Evolutionary conservation across 92 coral and sea anemone genomes (phyloP).

Genomic region (Pocillopora grandis): DNA sequence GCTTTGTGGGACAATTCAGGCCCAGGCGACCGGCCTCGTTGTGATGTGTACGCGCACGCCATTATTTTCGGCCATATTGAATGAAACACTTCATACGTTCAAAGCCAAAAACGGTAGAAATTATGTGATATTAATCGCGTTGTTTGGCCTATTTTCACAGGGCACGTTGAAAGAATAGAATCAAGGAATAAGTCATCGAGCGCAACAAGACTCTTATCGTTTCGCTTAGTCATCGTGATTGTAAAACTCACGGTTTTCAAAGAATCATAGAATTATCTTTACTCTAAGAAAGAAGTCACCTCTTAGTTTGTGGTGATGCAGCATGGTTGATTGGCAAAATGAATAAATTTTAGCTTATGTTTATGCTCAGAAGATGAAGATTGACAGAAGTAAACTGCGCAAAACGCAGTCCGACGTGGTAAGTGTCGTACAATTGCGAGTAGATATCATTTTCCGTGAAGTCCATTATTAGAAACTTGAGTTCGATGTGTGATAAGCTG

Average conservation of each 20-base stretch:
- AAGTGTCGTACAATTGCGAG: conserved; percentile 19
- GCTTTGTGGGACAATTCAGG: conserved; percentile 18
- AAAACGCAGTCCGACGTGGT: conserved; percentile 98
- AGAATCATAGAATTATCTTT: background rate
- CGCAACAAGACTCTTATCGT: background rate
- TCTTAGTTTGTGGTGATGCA: conserved; percentile 3
- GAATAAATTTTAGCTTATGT: background rate
- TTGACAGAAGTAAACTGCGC: conserved; percentile 95
- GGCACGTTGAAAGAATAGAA: conserved; percentile 8
- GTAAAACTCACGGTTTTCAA: conserved; percentile 7
- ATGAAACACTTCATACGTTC: conserved; percentile 61
- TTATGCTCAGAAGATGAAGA: conserved; percentile 74
- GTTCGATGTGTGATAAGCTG: background rate
- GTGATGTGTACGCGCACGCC: conserved; percentile 73
- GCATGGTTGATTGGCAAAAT: conserved; percentile 10
- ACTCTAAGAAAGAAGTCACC: conserved; percentile 11
- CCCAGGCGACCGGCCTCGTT: conserved; percentile 55
- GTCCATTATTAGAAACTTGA: background rate
- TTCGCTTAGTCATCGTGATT: conserved; percentile 17
- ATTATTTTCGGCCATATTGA: conserved; percentile 84
- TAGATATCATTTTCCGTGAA: conserved; percentile 2
- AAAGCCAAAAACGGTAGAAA: conserved; percentile 23
- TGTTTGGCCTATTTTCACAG: conserved; percentile 26
- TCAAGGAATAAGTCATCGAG: background rate
- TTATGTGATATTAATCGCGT: conserved; percentile 36